These are phyloP conservation scores for Embiotoca jacksoni DNA, from an alignment of 2,113 vertebrate genomes.

Conservation along the genomic window DNA sequence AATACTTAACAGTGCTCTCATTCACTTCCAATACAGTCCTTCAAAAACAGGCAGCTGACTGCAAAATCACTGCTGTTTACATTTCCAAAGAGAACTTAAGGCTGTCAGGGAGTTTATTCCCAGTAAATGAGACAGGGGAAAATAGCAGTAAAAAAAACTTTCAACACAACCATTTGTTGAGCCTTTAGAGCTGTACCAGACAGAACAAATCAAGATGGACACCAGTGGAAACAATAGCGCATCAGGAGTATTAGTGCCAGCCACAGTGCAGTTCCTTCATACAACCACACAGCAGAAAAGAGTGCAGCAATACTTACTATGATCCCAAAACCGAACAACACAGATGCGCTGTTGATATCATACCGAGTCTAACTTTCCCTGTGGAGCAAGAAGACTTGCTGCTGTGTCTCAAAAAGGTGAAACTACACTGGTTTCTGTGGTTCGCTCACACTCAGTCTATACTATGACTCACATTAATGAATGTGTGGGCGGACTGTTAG, in stretches of 20 bases:
- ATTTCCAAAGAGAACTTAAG: no score
- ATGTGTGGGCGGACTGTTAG: conserved; percentile 59
- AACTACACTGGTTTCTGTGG: conserved; percentile 30
- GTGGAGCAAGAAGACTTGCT: neutral
- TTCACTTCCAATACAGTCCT: no score
- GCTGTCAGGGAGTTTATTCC: no score
- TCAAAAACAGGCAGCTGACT: no score
- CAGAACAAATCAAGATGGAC: conserved; percentile 5
- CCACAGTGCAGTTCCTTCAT: conserved; percentile 46
- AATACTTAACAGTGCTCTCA: no score
- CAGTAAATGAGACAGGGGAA: no score
- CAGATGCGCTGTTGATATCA: conserved; percentile 13
- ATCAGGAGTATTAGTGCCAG: conserved; percentile 27
- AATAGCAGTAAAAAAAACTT: no score
- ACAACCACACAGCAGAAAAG: neutral
- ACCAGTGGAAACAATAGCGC: conserved; percentile 17
- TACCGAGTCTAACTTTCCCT: neutral
- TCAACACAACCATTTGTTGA: no score
- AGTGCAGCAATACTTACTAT: conserved; percentile 61
- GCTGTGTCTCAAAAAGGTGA: conserved; percentile 26
- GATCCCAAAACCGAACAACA: conserved; percentile 23
- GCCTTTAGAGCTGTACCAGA: neutral
- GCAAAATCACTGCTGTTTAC: no score
- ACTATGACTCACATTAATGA: conserved; percentile 73
- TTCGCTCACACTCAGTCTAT: conserved; percentile 46